These are phyloP conservation scores for Cyanistes caeruleus DNA, from an alignment of 2,113 vertebrate genomes.

Conservation along the genomic window DNA sequence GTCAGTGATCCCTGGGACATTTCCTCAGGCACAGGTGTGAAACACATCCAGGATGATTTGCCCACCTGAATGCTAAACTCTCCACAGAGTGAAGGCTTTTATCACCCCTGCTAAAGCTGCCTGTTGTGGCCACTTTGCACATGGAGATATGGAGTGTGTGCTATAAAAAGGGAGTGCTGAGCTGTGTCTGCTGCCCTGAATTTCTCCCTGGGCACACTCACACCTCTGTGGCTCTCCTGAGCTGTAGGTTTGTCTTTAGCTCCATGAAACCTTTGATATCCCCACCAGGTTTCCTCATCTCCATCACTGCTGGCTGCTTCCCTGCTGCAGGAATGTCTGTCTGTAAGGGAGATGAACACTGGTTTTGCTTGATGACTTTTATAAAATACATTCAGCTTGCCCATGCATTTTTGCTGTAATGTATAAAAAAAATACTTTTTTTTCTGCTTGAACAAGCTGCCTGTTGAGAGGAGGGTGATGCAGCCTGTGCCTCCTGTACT, in stretches of 20 bases:
- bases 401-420: not conserved
- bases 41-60: not conserved
- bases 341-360: not conserved
- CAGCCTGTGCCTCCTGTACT: not conserved
- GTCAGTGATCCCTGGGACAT: not conserved
- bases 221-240: not conserved
- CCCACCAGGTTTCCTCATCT: not conserved
- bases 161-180: not conserved
- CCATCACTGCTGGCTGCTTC: not conserved
- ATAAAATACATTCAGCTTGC: fast-evolving
- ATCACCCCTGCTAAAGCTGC: not conserved
- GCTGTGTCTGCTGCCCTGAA: not conserved
- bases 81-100: not conserved
- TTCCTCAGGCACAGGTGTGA: not conserved
- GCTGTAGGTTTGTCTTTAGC: not conserved
- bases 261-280: not conserved
- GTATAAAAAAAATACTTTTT: not conserved
- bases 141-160: not conserved
- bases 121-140: not conserved
- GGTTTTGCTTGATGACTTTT: not conserved
- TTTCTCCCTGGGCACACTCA: not conserved
- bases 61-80: not conserved
- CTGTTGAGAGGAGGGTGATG: not conserved
- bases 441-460: not conserved
- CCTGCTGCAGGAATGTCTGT: not conserved